Evolutionary conservation across 2,113 vertebrate genomes (phyloP).

Genomic region (Muntiacus reevesi): DNA sequence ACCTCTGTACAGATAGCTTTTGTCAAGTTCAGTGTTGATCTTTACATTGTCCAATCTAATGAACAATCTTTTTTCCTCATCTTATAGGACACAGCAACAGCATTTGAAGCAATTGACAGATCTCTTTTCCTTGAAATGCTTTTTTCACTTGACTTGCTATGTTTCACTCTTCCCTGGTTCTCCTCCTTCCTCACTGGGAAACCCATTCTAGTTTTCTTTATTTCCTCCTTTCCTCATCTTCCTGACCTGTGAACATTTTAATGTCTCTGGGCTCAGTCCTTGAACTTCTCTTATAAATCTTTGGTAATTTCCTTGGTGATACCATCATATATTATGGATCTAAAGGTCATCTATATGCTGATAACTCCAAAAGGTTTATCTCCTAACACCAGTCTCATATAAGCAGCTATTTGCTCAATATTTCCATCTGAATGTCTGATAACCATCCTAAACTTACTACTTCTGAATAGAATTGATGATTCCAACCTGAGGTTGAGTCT

Average conservation of each 20-base stretch:
- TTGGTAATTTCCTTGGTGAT: not conserved
- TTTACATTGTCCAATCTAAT: not conserved
- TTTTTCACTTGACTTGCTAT: not conserved
- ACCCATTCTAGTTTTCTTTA: not conserved
- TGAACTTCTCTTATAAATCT: not conserved
- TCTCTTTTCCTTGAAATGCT: not conserved
- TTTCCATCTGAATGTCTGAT: not conserved
- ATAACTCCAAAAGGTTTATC: not conserved
- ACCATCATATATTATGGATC: not conserved
- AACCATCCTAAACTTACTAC: not conserved
- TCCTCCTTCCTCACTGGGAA: not conserved
- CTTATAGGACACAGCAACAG: not conserved
- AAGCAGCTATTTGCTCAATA: not conserved
- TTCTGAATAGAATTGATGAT: not conserved
- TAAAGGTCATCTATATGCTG: not conserved
- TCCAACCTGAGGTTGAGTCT: not conserved
- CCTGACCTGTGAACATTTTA: not conserved
- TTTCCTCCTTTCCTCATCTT: not conserved
- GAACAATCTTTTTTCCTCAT: not conserved
- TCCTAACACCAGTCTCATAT: not conserved
- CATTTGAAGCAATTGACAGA: not conserved
- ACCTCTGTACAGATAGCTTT: not conserved
- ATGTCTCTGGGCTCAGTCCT: not conserved
- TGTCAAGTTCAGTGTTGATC: not conserved
- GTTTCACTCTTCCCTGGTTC: not conserved